Conservation (phyloP, 2,797 vertebrate genomes). For the Chelidonichthys spinosus region DNA sequence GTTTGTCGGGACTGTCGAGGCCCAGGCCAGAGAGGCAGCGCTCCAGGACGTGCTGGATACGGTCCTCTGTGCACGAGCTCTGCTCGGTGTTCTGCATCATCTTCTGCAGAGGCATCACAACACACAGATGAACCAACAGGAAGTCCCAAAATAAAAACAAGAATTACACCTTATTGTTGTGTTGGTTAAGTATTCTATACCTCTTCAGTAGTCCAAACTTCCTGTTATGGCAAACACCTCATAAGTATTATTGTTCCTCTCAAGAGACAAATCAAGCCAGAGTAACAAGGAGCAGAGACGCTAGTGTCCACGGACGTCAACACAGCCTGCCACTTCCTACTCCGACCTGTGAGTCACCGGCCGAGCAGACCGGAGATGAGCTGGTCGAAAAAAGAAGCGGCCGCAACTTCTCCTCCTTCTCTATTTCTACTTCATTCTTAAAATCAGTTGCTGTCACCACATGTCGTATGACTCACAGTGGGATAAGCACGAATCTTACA, state of each 20-base stretch:
- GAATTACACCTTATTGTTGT: conserved; percentile 26
- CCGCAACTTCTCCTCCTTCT: conserved; percentile 63
- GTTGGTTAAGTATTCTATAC: conserved; percentile 17
- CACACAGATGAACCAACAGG: conserved; percentile 28
- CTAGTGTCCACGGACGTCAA: conserved; percentile 20
- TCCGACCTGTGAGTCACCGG: conserved; percentile 54
- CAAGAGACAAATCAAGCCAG: conserved; percentile 7
- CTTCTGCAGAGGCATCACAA: conserved; percentile 63
- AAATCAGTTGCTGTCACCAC: conserved; percentile 35
- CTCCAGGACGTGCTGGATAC: conserved; percentile 91
- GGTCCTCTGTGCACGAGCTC: conserved; percentile 93
- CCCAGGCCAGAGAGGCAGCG: conserved; percentile 89
- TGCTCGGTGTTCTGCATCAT: conserved; percentile 88
- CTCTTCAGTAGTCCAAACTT: conserved; percentile 37
- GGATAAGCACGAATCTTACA: conserved; percentile 22
- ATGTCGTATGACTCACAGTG: conserved; percentile 53
- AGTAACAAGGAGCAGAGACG: neutral
- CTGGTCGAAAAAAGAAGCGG: conserved; percentile 17
- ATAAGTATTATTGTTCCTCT: conserved; percentile 27
- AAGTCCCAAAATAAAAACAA: conserved; percentile 34
- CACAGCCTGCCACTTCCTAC: conserved; percentile 56
- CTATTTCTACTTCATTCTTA: conserved; percentile 71
- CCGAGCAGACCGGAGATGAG: conserved; percentile 50
- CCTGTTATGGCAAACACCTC: conserved; percentile 31
- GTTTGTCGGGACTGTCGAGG: conserved; percentile 68